These are phyloP conservation scores for Pteropus alecto DNA, from an alignment of 2,113 vertebrate species.

Conservation along the genomic window DNA sequence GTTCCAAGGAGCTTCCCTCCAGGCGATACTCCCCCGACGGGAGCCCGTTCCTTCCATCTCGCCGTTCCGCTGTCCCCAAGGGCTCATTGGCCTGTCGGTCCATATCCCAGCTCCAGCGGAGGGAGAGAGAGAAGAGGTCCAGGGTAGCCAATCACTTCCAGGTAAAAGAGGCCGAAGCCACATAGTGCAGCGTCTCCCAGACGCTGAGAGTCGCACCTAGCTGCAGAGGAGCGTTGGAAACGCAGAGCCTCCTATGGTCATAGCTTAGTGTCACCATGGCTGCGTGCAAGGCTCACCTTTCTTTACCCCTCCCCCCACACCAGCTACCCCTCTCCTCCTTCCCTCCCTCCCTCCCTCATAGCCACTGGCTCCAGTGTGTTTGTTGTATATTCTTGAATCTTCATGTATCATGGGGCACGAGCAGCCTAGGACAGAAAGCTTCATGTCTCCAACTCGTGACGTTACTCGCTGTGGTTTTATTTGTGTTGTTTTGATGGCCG, in stretches of 20 bases:
- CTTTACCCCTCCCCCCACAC: fast-evolving
- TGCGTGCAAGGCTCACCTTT: not conserved
- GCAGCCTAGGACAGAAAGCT: not conserved
- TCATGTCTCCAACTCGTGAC: not conserved
- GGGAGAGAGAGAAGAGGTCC: not conserved
- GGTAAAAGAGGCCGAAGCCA: not conserved
- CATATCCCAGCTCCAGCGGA: not conserved
- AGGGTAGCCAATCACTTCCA: not conserved
- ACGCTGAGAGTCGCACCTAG: not conserved
- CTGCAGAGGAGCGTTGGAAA: not conserved
- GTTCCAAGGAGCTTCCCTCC: not conserved
- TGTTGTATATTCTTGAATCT: not conserved
- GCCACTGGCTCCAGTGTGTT: not conserved
- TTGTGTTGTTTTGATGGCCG: not conserved
- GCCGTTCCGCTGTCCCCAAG: not conserved
- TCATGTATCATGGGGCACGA: not conserved
- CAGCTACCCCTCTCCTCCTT: not conserved
- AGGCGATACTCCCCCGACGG: not conserved
- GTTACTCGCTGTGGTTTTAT: not conserved
- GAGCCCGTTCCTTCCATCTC: not conserved
- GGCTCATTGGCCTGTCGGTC: not conserved
- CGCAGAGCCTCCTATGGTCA: not conserved
- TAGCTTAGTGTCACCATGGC: fast-evolving
- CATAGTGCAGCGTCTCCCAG: not conserved
- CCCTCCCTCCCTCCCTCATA: not conserved